Conservation (phyloP, 2,888 invertebrate genomes). For the Scaptomyza caliginosa region DNA sequence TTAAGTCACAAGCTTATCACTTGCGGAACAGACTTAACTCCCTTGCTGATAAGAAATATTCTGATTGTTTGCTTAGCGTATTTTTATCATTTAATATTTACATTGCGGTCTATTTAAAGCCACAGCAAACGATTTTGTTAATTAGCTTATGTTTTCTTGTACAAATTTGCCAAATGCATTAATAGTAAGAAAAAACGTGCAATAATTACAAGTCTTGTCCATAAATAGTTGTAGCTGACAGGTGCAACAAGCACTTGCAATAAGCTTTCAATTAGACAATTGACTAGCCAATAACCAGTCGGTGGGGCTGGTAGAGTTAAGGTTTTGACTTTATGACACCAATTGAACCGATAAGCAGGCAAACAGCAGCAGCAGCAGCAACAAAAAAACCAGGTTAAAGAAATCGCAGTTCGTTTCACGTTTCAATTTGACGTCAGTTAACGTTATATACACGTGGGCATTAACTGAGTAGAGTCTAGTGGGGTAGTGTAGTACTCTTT, state of each 20-base stretch:
- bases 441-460: constrained; percentile 21
- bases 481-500: background rate
- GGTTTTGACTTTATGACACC: constrained; percentile 37
- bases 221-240: constrained; percentile 23
- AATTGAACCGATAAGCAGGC: constrained; percentile 50
- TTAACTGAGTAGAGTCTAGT: background rate
- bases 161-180: background rate
- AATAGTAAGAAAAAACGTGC: constrained; percentile 8
- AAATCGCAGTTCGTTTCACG: constrained; percentile 38
- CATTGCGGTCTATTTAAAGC: constrained; percentile 36
- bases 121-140: background rate
- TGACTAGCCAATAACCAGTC: background rate
- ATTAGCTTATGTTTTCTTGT: constrained; percentile 1
- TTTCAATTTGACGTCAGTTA: constrained; percentile 44
- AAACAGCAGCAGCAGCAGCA: background rate
- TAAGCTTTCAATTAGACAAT: constrained; percentile 29
- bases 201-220: constrained; percentile 25
- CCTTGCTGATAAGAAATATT: constrained; percentile 28
- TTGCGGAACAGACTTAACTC: constrained; percentile 32
- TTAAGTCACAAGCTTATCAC: constrained; percentile 30
- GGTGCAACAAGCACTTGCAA: constrained; percentile 6
- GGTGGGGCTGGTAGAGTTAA: too few species aligned
- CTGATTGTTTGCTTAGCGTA: constrained; percentile 21
- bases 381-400: constrained; percentile 48
- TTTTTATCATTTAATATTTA: constrained; percentile 44